Percentiles rank a stretch among this genome's conserved stretches.
Conservation (phyloP, 1,140 invertebrate species). For the Heliconius melpomene region DNA sequence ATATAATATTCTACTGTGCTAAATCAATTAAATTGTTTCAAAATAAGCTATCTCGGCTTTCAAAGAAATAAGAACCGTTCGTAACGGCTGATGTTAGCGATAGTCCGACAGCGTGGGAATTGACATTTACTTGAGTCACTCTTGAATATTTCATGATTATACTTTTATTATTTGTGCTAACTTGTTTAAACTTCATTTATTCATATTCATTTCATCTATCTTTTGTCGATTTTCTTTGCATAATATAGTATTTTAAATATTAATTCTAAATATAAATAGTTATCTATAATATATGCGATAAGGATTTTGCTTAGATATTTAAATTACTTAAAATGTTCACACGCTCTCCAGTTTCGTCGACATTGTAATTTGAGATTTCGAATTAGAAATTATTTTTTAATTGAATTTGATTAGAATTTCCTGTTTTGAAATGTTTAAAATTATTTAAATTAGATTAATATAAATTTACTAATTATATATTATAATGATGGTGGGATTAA, state of each 20-base stretch:
- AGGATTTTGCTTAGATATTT: constrained; percentile 19
- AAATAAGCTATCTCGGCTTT: constrained; percentile 35
- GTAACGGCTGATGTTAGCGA: constrained; percentile 45
- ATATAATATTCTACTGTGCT: background rate
- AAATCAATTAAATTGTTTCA: constrained; percentile 26
- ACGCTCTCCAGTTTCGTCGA: constrained; percentile 28
- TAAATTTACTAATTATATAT: background rate
- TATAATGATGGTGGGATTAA: constrained; percentile 16
- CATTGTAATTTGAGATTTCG: constrained; percentile 24
- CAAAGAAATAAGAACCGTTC: constrained; percentile 39
- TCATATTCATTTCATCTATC: background rate
- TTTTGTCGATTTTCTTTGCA: background rate
- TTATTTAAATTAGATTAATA: background rate
- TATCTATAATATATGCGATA: constrained; percentile 17
- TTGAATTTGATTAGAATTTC: constrained; percentile 14
- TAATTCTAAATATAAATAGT: constrained; percentile 1
- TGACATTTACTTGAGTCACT: constrained; percentile 51
- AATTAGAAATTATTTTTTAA: constrained; percentile 16
- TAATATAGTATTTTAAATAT: background rate
- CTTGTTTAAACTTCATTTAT: constrained; percentile 14
- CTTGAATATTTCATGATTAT: constrained; percentile 63
- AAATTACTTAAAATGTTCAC: constrained; percentile 28
- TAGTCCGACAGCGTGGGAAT: constrained; percentile 55
- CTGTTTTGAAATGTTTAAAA: background rate
- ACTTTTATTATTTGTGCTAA: constrained; percentile 46